phyloP scores from a whole-genome alignment of 1,140 invertebrate species.

The Aphelenchoides besseyi region DNA sequence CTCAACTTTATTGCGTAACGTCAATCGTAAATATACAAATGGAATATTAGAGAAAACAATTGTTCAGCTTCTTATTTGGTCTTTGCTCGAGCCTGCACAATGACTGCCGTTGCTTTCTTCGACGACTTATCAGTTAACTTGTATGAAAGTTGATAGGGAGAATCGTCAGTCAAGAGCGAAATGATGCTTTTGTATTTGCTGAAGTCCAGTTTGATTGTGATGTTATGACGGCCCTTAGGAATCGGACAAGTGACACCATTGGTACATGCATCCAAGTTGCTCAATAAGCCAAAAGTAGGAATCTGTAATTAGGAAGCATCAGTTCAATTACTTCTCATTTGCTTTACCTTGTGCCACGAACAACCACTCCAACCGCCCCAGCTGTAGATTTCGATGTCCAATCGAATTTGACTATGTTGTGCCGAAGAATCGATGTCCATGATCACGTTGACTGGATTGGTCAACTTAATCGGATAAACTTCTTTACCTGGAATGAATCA shows the following conservation, averaged over 20 bases:
- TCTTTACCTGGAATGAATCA: constrained; percentile 15
- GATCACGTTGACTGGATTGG: constrained; percentile 19
- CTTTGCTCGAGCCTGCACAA: constrained; percentile 26
- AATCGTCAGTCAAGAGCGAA: constrained; percentile 21
- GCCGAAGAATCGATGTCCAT: constrained; percentile 19
- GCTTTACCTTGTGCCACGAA: constrained; percentile 27
- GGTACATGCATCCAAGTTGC: constrained; percentile 22
- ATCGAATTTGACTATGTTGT: neutral
- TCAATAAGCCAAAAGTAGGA: constrained; percentile 32
- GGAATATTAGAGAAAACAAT: too few species aligned
- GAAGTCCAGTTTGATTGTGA: constrained; percentile 27
- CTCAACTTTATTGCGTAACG: neutral
- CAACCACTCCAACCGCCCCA: constrained; percentile 37
- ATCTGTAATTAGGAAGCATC: too few species aligned
- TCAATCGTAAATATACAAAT: neutral
- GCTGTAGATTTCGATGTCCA: constrained; percentile 29
- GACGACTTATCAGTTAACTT: constrained; percentile 26
- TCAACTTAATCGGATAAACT: constrained; percentile 29
- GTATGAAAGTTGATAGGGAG: constrained; percentile 33
- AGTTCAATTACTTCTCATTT: neutral
- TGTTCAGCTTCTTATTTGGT: too few species aligned
- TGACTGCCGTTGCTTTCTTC: constrained; percentile 15
- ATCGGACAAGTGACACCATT: constrained; percentile 33
- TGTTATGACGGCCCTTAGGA: neutral
- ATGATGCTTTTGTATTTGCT: constrained; percentile 28